Evolutionary conservation across 2,797 vertebrate genomes (phyloP), one percentile per base, ranked within the genome.

Genomic region (Microtus agrestis): DNA sequence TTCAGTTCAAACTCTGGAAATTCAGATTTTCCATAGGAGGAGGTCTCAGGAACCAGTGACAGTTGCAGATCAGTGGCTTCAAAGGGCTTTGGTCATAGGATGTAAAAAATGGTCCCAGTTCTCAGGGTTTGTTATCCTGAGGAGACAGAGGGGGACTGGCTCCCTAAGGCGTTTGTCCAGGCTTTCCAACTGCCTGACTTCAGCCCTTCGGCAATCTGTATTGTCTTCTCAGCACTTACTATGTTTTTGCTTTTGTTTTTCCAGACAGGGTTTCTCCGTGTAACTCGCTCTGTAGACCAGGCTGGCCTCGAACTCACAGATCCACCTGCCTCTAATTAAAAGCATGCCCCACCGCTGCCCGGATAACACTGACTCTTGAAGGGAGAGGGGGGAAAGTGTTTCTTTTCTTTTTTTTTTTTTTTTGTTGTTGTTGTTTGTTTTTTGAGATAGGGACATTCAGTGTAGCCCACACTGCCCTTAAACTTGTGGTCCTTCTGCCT

Each of bases 51-150:
- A 67, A 48, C n/a, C 27, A 65, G 12, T 40, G 73, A 89, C 31
- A 85, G 48, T 2, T 95, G 74, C 27, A 87, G 79, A 87, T 90
- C 79, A 59, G 31, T 84, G 43, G 34, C 51, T 91, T 95, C 51
- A 25, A 69, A 95, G 92, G 69, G 43, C 40, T 73, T 90, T 92
- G 78, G 56, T 59, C 34, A 74, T 13, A 34, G 43, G 46, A 78
- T 91, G 95, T 43, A 15, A 71, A 48, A 43, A 43, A 54, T 59
- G 2, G 43, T 51, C 87, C 88, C 14, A 73, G 25, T 31, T 59
- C 54, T 65, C 65, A 21, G 63, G 93, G 67, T 29, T 48, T 91
- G 51, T 93, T 94, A 94, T 87, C 88, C 93, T 59, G 71, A 97
- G 81, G 61, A 84, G 84, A 84, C 34, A 29, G 94, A 95, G 48